These are phyloP conservation scores for Potorous gilbertii DNA, from an alignment of 2,797 vertebrate species.

Conservation along the genomic window DNA sequence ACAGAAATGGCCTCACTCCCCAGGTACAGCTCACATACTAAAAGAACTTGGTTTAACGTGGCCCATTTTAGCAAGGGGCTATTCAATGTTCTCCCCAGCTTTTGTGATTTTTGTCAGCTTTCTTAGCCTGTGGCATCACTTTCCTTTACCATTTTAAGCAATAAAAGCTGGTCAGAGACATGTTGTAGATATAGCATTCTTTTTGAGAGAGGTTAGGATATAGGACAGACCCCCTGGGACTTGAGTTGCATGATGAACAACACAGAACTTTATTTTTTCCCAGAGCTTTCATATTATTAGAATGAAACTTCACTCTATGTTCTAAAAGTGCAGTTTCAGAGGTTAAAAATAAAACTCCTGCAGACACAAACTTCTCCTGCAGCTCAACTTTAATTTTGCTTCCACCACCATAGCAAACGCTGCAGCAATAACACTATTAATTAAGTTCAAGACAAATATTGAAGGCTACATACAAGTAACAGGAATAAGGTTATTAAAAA, in stretches of 20 bases:
- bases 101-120: neutral
- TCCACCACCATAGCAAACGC: constrained; percentile 16
- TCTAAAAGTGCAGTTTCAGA: constrained; percentile 19
- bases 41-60: neutral
- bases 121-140: neutral
- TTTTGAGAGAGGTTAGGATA: constrained; percentile 26
- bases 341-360: constrained; percentile 64
- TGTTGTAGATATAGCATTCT: neutral
- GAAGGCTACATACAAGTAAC: constrained; percentile 58
- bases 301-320: constrained; percentile 43
- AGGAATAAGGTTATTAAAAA: constrained; percentile 63
- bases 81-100: neutral
- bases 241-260: constrained; percentile 1
- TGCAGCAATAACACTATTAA: constrained; percentile 66
- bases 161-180: neutral
- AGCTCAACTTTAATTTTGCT: constrained; percentile 68
- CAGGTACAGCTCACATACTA: neutral
- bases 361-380: neutral
- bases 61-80: neutral
- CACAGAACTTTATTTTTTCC: neutral
- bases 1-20: neutral
- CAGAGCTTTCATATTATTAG: constrained; percentile 54
- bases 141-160: constrained; percentile 27
- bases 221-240: neutral
- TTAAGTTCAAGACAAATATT: constrained; percentile 66